Conservation (phyloP, 1,140 invertebrate species). For the Philaenus spumarius region DNA sequence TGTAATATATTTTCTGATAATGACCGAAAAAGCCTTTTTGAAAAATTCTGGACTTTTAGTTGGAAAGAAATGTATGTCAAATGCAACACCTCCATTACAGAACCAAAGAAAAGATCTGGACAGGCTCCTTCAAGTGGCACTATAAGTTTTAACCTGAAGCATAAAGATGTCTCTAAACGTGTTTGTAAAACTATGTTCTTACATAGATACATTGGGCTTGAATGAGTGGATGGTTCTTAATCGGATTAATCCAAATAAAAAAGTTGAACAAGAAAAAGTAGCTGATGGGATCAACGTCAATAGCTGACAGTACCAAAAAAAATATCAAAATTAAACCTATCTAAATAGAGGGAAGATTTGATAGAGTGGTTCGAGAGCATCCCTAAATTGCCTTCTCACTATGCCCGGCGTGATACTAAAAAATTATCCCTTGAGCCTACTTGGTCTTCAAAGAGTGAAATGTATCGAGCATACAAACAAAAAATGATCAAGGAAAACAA, state of each 20-base stretch:
- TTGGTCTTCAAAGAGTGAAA: not conserved
- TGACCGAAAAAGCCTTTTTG: not conserved
- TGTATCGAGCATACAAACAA: constrained; percentile 8
- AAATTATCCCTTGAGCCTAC: constrained; percentile 4
- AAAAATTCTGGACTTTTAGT: not conserved
- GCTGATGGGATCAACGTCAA: not conserved
- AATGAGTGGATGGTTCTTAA: constrained; percentile 1
- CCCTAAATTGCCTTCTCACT: constrained; percentile 6
- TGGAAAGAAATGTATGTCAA: not conserved
- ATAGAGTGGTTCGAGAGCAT: constrained; percentile 8
- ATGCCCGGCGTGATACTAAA: constrained; percentile 6
- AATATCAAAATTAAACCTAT: not conserved
- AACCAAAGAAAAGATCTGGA: not conserved
- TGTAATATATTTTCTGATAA: not conserved
- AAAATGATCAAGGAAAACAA: constrained; percentile 1
- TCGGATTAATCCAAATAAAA: not conserved
- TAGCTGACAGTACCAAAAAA: not conserved
- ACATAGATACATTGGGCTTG: constrained; percentile 1
- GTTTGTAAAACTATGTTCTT: not conserved
- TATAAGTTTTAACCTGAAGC: not conserved
- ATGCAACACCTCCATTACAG: not conserved
- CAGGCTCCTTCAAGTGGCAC: not conserved
- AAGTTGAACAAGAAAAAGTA: not conserved
- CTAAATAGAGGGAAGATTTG: not conserved
- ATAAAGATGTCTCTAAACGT: not conserved